phyloP scores from a whole-genome alignment of 2,113 vertebrate species.

The Eulemur rufifrons region DNA sequence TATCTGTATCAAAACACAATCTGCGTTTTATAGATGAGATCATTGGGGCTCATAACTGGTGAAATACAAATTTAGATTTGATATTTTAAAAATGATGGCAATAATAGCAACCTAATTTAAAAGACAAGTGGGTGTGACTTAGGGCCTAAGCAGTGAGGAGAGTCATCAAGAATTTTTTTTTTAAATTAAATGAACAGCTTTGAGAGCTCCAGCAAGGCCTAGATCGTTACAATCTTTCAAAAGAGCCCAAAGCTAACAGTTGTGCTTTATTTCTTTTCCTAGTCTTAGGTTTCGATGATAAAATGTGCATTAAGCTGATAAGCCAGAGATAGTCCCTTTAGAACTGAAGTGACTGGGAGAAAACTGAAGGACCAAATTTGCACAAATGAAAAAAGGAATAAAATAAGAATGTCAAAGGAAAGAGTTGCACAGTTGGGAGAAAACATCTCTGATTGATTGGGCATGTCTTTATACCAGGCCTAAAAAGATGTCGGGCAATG shows the following conservation, averaged over 20 bases:
- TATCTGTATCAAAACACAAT: not conserved
- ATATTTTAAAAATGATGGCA: not conserved
- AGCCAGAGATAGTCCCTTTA: not conserved
- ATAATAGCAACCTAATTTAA: not conserved
- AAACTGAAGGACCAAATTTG: not conserved
- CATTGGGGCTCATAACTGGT: not conserved
- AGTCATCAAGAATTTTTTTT: not conserved
- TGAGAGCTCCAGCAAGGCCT: not conserved
- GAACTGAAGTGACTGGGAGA: not conserved
- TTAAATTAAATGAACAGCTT: not conserved
- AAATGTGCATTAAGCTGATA: not conserved
- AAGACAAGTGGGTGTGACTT: not conserved
- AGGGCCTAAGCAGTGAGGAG: not conserved
- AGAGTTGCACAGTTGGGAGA: not conserved
- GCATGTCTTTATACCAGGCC: not conserved
- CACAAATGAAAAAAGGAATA: not conserved
- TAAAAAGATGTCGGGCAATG: not conserved
- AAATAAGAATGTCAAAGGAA: not conserved
- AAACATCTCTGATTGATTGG: not conserved
- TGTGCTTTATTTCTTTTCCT: not conserved
- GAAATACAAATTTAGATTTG: conserved; percentile 31
- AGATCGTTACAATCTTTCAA: not conserved
- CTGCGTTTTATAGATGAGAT: conserved; percentile 6
- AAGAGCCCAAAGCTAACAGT: not conserved
- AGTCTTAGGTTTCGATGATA: not conserved